Evolutionary conservation across 2,797 vertebrate genomes (phyloP).

Genomic region (Cetoscarus ocellatus): DNA sequence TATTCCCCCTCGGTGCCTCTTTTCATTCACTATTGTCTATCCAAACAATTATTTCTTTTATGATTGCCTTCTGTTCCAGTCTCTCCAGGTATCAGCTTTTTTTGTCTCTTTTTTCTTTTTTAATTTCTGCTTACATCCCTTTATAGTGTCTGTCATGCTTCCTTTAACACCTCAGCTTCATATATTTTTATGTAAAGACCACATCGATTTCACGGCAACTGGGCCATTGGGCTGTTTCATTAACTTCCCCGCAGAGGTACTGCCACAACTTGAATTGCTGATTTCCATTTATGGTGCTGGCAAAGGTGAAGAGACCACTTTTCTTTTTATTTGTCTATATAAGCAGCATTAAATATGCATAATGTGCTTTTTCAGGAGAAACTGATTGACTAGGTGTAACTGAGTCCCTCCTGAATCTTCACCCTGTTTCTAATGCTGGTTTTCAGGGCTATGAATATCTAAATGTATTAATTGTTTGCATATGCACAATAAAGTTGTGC

Average conservation of each 20-base stretch:
- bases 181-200: slow-evolving; percentile 50
- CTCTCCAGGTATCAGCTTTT: background rate
- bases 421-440: background rate
- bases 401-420: background rate
- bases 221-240: slow-evolving; percentile 32
- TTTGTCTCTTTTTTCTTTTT: background rate
- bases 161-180: slow-evolving; percentile 44
- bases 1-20: slow-evolving; percentile 21
- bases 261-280: slow-evolving; percentile 30
- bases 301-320: slow-evolving; percentile 1
- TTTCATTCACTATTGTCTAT: slow-evolving; percentile 16
- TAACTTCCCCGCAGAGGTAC: slow-evolving; percentile 24
- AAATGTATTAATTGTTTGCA: too few relatives aligned
- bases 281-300: slow-evolving; percentile 7
- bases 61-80: slow-evolving; percentile 25
- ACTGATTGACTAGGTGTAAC: background rate
- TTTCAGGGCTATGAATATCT: background rate
- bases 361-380: background rate
- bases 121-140: slow-evolving; percentile 39
- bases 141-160: slow-evolving; percentile 32
- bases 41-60: slow-evolving; percentile 30
- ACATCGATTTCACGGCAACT: slow-evolving; percentile 32
- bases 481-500: too few relatives aligned
- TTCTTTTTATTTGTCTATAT: slow-evolving; percentile 12
- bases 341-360: background rate